Evolutionary conservation across 2,113 vertebrate genomes (phyloP), one percentile per base, ranked within the genome.

Genomic region (Alexandromys fortis): DNA sequence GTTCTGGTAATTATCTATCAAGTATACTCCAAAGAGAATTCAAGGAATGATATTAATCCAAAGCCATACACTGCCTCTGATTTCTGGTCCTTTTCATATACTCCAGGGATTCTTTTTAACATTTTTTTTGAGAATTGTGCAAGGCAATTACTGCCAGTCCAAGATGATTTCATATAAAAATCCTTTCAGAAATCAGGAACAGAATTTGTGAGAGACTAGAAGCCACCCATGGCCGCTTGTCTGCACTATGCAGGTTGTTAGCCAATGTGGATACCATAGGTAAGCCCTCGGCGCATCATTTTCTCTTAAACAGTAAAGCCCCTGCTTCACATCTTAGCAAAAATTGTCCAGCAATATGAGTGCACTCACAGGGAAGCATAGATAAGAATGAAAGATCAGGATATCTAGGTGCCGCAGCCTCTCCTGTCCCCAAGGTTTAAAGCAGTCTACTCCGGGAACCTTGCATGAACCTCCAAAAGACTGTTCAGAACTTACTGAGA

Each of bases 21-120:
- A 97, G 96, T 82, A 94, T 92, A 92, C 95, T 96, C 97, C 91
- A 95, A 94, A 97, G 96, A 97, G 96, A 94, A 96, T 89, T 97
- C 97, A 96, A 97, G 52, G 63, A 90, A 95, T 92, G 94, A 91
- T 94, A 94, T 94, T 94, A 95, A 95, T 92, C 90, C 68, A 81
- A 92, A 96, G 86, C 90, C 91, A 96, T 94, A 97, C 61, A 92
- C 30, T 86, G 92, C 86, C 67, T 97, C 97, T 97, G 92, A 94
- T 97, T 97, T 95, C 92, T 91, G 42, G 86, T 81, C 49, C 92
- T 93, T 96, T 93, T 97, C 77, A 73, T 75, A 92, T 61, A 92
- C 96, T 97, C 94, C 93, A 92, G 96, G 90, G 94, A 92, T 96
- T 94, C 95, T 96, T 95, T 75, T 92, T 94, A 87, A 95, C 72